Base-by-base conservation (phyloP, 2,888 invertebrate genomes). In the Drosophila paramelanica region DNA sequence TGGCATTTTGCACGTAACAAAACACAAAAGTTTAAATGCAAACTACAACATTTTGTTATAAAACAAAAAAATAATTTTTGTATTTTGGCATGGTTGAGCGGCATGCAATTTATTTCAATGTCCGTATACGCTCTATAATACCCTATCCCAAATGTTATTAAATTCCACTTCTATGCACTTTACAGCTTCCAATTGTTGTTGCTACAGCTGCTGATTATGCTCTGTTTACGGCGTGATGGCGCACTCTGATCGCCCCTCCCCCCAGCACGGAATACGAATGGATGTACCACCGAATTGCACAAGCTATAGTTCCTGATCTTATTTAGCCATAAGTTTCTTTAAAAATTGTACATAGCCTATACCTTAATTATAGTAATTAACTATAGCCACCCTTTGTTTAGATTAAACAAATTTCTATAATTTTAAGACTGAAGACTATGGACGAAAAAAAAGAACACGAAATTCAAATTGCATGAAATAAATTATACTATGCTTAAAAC, bases 131-230 rank as follows among this genome's bases (percentile, higher is more conserved):
- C 39, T 49, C 27, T 23, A 33, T 33, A 50, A 59, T 36, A 36
- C 8, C 46, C 42, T 46, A 47, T 31, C 17, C 42, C 36, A 46
- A 36, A 57, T 20, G n/a, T 61, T 56, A 55, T 42, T 56, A 64
- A 79, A 75, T 64, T 38, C 39, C 59, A 13, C 8, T 67, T 70
- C 55, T 67, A 56, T 79, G 81, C 88, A 82, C 83, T 90, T 90
- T 91, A 43, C 89, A 92, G 92, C 81, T 59, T 87, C 64, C 81
- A 77, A 70, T 61, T 89, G 61, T 76, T 86, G 69, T 86, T 91
- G 53, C 89, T 91, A 81, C 76, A 90, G 82, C 78, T 90, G 69
- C 62, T 90, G 68, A 73, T 83, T 43, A 65, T 90, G 57, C 58
- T 89, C 43, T 91, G 91, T 90, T 82, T 91, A 65, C 79, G 82